Evolutionary conservation across 2,888 invertebrate genomes (phyloP).

Genomic region (Cerceris ruficornis): DNA sequence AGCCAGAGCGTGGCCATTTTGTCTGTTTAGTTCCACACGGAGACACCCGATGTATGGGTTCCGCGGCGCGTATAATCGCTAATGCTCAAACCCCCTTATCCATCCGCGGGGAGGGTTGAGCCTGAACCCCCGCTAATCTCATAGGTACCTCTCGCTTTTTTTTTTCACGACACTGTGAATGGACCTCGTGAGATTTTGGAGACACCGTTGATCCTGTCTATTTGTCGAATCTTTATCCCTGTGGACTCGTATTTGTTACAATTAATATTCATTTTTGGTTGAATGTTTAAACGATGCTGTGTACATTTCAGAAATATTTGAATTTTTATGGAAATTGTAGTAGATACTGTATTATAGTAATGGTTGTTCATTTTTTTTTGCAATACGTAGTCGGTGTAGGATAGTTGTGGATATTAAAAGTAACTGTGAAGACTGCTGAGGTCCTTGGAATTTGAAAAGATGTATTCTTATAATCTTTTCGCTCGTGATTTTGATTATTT

Average conservation of each 20-base stretch:
- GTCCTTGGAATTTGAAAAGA: too few relatives aligned
- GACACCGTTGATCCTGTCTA: slow-evolving; percentile 31
- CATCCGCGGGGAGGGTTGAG: slow-evolving; percentile 58
- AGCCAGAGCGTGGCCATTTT: slow-evolving; percentile 79
- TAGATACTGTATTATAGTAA: too few relatives aligned
- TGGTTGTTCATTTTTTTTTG: too few relatives aligned
- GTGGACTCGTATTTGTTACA: slow-evolving; percentile 2
- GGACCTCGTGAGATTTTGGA: slow-evolving; percentile 58
- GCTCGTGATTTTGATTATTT: slow-evolving; percentile 7
- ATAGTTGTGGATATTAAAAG: too few relatives aligned
- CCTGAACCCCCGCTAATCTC: slow-evolving; percentile 67
- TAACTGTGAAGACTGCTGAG: too few relatives aligned
- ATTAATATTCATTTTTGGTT: background rate
- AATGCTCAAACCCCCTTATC: slow-evolving; percentile 76
- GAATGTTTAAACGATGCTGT: too few relatives aligned
- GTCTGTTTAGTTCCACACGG: slow-evolving; percentile 80
- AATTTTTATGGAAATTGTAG: too few relatives aligned
- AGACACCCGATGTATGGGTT: slow-evolving; percentile 77
- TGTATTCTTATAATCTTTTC: background rate
- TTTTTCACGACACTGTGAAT: slow-evolving; percentile 50
- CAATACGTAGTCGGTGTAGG: too few relatives aligned
- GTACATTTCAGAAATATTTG: too few relatives aligned
- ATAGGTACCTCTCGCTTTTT: slow-evolving; percentile 60
- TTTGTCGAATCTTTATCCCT: background rate
- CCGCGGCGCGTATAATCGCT: slow-evolving; percentile 80